phyloP scores from a whole-genome alignment of 2,797 vertebrate species.

The Manis crassicaudata region DNA sequence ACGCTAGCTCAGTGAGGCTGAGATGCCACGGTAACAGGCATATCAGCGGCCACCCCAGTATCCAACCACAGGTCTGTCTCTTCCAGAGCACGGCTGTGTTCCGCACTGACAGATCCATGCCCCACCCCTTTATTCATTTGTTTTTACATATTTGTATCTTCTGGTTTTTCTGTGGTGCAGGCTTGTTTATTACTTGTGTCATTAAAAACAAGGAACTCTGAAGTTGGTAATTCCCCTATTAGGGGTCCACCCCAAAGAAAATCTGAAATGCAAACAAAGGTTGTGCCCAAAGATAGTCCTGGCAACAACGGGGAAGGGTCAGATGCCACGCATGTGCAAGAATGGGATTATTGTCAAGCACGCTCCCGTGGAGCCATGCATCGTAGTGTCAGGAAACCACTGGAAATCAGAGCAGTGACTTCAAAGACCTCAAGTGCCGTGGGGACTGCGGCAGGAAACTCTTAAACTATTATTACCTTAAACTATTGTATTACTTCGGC shows the following conservation, averaged over 20 bases:
- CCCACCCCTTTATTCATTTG: neutral
- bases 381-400: neutral
- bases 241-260: neutral
- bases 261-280: neutral
- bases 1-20: neutral
- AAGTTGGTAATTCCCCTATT: neutral
- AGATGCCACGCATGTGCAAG: rapidly evolving
- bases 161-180: neutral
- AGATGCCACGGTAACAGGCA: neutral
- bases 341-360: rapidly evolving
- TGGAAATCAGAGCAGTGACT: neutral
- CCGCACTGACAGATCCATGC: neutral
- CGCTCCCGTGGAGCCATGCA: neutral
- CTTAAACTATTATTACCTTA: too few relatives aligned
- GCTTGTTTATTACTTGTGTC: neutral
- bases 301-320: neutral
- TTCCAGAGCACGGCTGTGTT: neutral
- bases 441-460: neutral
- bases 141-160: neutral
- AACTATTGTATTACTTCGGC: neutral
- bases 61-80: rapidly evolving
- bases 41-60: rapidly evolving
- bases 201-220: neutral
- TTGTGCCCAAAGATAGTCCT: neutral
- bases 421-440: neutral